Base-by-base conservation (phyloP, 2,113 vertebrate species). In the Proterorhinus semilunaris region DNA sequence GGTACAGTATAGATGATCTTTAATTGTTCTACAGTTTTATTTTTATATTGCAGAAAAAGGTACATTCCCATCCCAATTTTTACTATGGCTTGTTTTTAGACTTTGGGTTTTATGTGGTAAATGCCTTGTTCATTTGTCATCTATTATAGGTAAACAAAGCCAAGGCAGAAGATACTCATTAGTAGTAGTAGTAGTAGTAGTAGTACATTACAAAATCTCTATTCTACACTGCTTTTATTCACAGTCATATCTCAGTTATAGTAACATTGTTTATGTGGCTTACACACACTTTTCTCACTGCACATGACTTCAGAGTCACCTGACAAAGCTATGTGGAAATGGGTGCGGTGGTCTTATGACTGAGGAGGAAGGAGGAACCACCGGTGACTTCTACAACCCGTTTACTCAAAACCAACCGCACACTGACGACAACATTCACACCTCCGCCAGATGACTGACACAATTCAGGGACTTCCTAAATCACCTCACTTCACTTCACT, bases 251-350 rank as follows among this genome's bases (percentile, higher is more conserved):
- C 43, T 9, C 3, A 54, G 74, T 15, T 21, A 8, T 52, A 49
- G 36, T 27, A 44, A 8, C 53, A 16, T 49, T 6, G 42, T 62
- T 59, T 47, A 53, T 51, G 67, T 53, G 48, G 75, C 69, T 49
- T 70, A 7, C 21, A 63, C 53, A 10, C 70, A 69, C 59, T 73
- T 13, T 11, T 49, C 71, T 75, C 10, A 55, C 46, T 78, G 71
- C 89, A 91, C 87, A 91, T 88, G 89, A 92, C 83, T 74, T 10
- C 2, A 2, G 63, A 80, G 83, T 92, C 90, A 93, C 78, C 83
- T 90, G 91, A 92, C 58, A 55, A 58, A 66, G 79, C 79, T 81
- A 78, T 87, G 84, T 90, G 83, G 87, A 90, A 87, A 85, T 84
- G 79, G 76, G 61, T 87, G 78, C 82, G 66, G 50, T 7, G 0